Conservation (phyloP, 2,113 vertebrate genomes). For the Manacus vitellinus region DNA sequence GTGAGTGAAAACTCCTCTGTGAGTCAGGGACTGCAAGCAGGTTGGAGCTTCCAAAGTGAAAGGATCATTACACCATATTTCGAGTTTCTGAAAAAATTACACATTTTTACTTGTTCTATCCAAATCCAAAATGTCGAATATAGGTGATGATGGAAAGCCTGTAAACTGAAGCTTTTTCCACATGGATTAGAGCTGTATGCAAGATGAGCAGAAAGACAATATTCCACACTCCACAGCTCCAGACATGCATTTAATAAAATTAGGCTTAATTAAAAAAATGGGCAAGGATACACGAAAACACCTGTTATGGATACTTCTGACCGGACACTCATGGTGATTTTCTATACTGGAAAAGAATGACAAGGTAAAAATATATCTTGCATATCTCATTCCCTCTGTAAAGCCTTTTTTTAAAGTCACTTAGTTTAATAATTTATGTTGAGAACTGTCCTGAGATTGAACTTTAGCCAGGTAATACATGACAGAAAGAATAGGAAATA, state of each 20-base stretch:
- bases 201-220: neutral
- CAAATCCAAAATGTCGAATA: neutral
- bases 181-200: neutral
- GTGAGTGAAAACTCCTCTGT: neutral
- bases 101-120: neutral
- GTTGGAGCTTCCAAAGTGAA: neutral
- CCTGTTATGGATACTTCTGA: neutral
- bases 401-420: neutral
- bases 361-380: neutral
- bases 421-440: neutral
- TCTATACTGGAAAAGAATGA: neutral
- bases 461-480: neutral
- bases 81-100: neutral
- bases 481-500: neutral
- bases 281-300: neutral
- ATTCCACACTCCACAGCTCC: neutral
- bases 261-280: neutral
- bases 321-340: accelerated
- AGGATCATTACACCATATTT: neutral
- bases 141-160: neutral
- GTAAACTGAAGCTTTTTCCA: neutral
- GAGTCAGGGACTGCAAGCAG: neutral
- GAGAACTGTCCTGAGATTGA: neutral
- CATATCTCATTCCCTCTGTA: too few relatives aligned
- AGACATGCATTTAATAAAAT: neutral